Percentiles rank a stretch among this genome's conserved stretches.
Evolutionary conservation across 1,140 invertebrate species (phyloP).

Genomic region (Brachionus paranguensis): DNA sequence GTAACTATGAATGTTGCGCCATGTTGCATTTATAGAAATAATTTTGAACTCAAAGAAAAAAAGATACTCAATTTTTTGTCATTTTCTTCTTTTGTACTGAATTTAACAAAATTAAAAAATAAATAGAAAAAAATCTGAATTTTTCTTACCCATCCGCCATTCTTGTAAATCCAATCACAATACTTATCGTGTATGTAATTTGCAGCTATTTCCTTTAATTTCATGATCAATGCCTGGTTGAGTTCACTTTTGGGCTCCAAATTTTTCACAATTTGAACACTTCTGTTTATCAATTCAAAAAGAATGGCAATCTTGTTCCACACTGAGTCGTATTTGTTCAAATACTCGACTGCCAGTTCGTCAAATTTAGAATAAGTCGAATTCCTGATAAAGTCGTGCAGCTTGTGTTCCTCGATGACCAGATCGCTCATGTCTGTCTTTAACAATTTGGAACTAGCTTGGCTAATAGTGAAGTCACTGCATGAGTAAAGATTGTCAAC

Average conservation of each 20-base stretch:
- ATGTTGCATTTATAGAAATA: too few relatives aligned
- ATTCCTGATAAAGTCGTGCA: slow-evolving; percentile 4
- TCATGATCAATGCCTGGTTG: background rate
- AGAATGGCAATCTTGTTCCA: slow-evolving; percentile 29
- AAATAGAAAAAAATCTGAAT: background rate
- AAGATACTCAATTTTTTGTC: background rate
- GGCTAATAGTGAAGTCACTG: background rate
- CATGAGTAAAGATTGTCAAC: background rate
- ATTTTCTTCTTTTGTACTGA: too few relatives aligned
- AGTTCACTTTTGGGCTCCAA: background rate
- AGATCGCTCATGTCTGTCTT: slow-evolving; percentile 27
- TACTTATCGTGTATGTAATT: slow-evolving; percentile 32
- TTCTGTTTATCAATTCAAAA: background rate
- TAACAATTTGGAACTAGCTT: background rate
- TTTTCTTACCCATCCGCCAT: slow-evolving; percentile 28
- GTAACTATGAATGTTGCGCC: too few relatives aligned
- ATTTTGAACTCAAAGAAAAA: background rate
- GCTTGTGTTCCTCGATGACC: background rate
- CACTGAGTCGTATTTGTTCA: background rate
- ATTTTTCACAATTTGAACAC: background rate
- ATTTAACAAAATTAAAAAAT: background rate
- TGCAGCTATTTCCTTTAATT: slow-evolving; percentile 23
- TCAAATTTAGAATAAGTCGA: slow-evolving; percentile 13
- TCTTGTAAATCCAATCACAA: slow-evolving; percentile 29
- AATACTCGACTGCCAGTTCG: background rate